Evolutionary conservation across 2,888 invertebrate genomes (phyloP), one percentile per base, ranked within the genome.

Genomic region (Coelopa pilipes): DNA sequence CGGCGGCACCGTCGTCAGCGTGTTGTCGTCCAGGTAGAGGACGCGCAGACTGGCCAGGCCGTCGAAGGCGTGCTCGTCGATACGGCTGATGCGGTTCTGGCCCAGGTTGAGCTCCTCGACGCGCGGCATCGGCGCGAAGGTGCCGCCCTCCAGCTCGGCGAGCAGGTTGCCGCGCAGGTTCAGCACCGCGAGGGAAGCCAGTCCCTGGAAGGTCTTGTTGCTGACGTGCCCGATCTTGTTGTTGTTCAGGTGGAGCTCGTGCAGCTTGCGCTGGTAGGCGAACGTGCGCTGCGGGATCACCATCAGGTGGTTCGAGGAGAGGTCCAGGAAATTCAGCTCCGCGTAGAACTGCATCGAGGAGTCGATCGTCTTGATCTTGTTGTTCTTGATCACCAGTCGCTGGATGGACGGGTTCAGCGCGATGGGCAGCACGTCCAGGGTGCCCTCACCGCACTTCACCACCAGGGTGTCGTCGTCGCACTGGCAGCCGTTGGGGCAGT

Each of bases 391-490:
- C 80, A 95, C 93, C 81, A 96, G 91, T 72, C 95, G 90, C 85
- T 94, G 94, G 77, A 96, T 95, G 81, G 94, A 94, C 57, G 97
- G 97, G 89, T 97, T 97, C 77, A 97, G 89, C 2, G 96, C 94
- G 82, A 96, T 96, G 76, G 96, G 96, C 76, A 97, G 91, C 72
- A 96, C 95, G 88, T 96, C 96, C 76, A 97, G 90, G 79, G 93
- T 93, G 83, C 95, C 95, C 84, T 92, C 93, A 81, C 94, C 92
- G 88, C 96, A 97, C 79, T 92, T 92, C 67, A 96, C 96, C 74
- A 94, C 93, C 79, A 95, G 91, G 12, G 93, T 95, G 79, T 95
- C 95, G 84, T 97, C 96, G 88, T 96, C 94, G 89, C 97, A 97
- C 86, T 90, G 91, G 88, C 97, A 97, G 79, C 93, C 94, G 76